phyloP scores from a whole-genome alignment of 2,888 invertebrate genomes.

The Altica lythri region DNA sequence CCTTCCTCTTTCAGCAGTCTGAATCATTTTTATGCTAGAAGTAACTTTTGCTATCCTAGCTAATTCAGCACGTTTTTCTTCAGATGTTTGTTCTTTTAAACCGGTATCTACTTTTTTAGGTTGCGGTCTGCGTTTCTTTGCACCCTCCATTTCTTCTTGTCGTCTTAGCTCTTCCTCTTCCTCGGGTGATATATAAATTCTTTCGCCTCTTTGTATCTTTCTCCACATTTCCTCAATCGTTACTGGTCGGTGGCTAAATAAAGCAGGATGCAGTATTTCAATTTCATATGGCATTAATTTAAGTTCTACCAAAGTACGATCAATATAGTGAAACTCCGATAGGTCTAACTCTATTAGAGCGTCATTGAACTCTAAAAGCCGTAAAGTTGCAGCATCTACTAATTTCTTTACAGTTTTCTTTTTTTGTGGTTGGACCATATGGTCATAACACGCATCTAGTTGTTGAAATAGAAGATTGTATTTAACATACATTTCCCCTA shows the following conservation, averaged over 20 bases:
- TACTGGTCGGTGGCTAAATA: conserved; percentile 66
- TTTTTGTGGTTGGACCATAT: conserved; percentile 67
- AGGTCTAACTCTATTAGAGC: conserved; percentile 63
- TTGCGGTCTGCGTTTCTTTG: conserved; percentile 9
- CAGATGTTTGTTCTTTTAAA: no score
- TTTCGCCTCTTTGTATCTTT: conserved; percentile 48
- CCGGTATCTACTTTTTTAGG: conserved; percentile 4
- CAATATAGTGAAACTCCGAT: conserved; percentile 72
- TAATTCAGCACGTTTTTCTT: conserved; percentile 35
- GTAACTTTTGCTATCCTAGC: conserved; percentile 41
- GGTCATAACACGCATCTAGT: conserved; percentile 65
- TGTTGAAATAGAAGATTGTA: conserved; percentile 63
- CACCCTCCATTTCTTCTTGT: conserved; percentile 20
- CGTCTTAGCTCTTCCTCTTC: conserved; percentile 38
- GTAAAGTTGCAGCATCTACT: conserved; percentile 62
- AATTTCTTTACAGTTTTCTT: conserved; percentile 62
- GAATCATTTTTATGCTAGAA: conserved; percentile 53
- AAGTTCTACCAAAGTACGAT: conserved; percentile 70
- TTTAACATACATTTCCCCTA: conserved; percentile 60
- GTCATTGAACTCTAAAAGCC: conserved; percentile 65
- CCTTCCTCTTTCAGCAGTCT: conserved; percentile 59
- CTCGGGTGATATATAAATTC: conserved; percentile 38
- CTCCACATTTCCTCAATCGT: conserved; percentile 51
- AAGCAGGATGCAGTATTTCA: conserved; percentile 65
- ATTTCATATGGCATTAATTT: conserved; percentile 71